Evolutionary conservation across 2,888 invertebrate species (phyloP).

Genomic region (Thyatira batis): DNA sequence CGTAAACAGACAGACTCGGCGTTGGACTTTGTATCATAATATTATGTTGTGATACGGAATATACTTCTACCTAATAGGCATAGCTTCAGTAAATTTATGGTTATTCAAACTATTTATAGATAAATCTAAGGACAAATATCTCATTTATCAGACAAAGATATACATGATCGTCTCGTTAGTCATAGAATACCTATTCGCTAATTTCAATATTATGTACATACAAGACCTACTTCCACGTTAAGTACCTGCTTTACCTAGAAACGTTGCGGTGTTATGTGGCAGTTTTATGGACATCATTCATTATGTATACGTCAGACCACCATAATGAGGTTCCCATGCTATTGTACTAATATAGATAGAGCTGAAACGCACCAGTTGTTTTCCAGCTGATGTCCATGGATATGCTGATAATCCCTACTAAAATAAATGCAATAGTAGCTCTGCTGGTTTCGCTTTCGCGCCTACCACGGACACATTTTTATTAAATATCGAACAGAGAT

Average conservation of each 20-base stretch:
- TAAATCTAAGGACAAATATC: too few species aligned
- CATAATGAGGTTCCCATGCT: slow-evolving; percentile 42
- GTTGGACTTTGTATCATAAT: too few species aligned
- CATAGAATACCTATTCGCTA: neutral
- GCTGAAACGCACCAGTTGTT: neutral
- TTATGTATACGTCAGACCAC: slow-evolving; percentile 40
- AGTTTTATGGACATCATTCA: slow-evolving; percentile 40
- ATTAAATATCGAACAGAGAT: too few species aligned
- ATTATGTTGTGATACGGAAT: too few species aligned
- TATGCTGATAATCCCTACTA: neutral
- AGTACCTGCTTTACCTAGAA: neutral
- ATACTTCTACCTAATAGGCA: too few species aligned
- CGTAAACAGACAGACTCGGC: too few species aligned
- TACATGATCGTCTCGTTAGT: too few species aligned
- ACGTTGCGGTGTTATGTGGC: slow-evolving; percentile 1
- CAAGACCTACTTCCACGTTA: neutral
- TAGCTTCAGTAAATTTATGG: too few species aligned
- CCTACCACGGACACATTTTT: too few species aligned
- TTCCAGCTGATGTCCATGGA: neutral
- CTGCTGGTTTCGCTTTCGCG: neutral
- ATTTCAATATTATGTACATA: neutral
- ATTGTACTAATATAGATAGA: slow-evolving; percentile 16
- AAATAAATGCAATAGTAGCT: too few species aligned
- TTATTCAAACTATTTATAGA: too few species aligned
- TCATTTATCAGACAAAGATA: too few species aligned